These are phyloP conservation scores for Eupeodes luniger DNA, from an alignment of 2,888 invertebrate genomes.

Conservation along the genomic window DNA sequence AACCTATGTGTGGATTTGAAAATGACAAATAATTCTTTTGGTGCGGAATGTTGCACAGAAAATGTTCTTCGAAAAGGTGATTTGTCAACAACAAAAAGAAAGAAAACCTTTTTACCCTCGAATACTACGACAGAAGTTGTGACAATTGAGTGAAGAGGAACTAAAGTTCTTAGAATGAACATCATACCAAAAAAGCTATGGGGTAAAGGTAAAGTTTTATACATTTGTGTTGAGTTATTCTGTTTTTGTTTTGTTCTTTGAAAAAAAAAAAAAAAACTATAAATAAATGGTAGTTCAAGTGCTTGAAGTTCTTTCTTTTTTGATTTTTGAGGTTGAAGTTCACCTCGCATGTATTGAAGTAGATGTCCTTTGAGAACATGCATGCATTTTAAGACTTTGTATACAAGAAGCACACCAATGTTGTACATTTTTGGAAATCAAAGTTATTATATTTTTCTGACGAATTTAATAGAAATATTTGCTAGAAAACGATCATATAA, in stretches of 20 bases:
- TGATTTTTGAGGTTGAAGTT: not conserved
- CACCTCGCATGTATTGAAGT: not conserved
- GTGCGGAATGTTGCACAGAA: conserved; percentile 71
- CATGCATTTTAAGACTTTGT: no score
- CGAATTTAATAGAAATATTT: no score
- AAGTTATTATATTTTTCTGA: no score
- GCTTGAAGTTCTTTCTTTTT: not conserved
- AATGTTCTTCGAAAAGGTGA: conserved; percentile 66
- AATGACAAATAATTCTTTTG: conserved; percentile 71
- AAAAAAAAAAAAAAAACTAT: not conserved
- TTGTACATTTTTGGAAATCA: no score
- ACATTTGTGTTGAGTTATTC: not conserved
- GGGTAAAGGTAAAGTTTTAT: not conserved
- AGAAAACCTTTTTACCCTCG: conserved; percentile 38
- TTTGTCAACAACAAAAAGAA: conserved; percentile 58
- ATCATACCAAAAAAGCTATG: no score
- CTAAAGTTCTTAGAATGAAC: not conserved
- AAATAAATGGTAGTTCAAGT: not conserved
- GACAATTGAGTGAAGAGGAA: conserved; percentile 13
- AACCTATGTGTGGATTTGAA: conserved; percentile 53
- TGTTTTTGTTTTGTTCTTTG: not conserved
- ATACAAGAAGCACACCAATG: no score
- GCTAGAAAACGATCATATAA: no score
- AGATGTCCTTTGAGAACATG: not conserved
- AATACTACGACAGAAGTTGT: conserved; percentile 14